phyloP scores from a whole-genome alignment of 2,113 vertebrate species.

The Sciurus niger region DNA sequence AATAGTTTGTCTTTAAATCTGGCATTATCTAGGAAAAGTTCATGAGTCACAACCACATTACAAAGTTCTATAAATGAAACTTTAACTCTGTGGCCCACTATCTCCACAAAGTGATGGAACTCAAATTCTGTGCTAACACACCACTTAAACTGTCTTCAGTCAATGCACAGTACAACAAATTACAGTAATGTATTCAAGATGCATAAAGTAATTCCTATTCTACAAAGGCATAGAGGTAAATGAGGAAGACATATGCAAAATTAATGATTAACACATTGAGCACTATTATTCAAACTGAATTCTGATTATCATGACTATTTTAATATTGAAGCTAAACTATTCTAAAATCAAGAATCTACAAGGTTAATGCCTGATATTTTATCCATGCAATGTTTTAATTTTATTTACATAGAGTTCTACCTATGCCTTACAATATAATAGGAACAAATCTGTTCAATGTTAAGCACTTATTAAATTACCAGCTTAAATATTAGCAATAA shows the following conservation, averaged over 20 bases:
- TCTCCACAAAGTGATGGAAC: conserved; percentile 47
- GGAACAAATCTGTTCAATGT: conserved; percentile 40
- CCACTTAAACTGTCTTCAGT: conserved; percentile 64
- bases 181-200: conserved; percentile 71
- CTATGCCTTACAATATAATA: conserved; percentile 66
- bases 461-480: conserved; percentile 52
- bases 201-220: conserved; percentile 57
- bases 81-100: conserved; percentile 66
- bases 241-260: conserved; percentile 58
- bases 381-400: conserved; percentile 54
- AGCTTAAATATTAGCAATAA: conserved; percentile 46
- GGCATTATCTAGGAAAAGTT: conserved; percentile 44
- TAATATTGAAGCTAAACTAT: conserved; percentile 71
- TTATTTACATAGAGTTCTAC: conserved; percentile 75
- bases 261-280: conserved; percentile 72
- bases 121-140: conserved; percentile 49
- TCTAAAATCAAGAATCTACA: conserved; percentile 62
- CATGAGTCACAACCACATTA: conserved; percentile 58
- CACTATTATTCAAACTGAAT: conserved; percentile 56
- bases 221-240: conserved; percentile 49
- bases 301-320: conserved; percentile 78
- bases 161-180: conserved; percentile 76
- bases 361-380: conserved; percentile 68
- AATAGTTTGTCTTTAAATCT: conserved; percentile 52
- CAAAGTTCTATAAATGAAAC: conserved; percentile 59